Evolutionary conservation across 2,113 vertebrate genomes (phyloP).

Genomic region (Anoura caudifer): DNA sequence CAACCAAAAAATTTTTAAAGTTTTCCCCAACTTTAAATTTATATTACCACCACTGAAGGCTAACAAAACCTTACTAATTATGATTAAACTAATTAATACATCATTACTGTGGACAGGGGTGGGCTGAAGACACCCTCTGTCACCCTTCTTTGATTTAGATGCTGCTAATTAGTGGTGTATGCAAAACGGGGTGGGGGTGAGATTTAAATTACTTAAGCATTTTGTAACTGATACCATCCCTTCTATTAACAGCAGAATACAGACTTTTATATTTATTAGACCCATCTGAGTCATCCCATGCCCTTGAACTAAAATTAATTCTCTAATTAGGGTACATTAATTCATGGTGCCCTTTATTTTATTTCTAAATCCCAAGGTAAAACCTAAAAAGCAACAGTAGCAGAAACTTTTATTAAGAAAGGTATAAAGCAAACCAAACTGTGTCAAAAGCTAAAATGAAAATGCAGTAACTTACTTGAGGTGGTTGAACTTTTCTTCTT

Average conservation of each 20-base stretch:
- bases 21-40: slow-evolving; percentile 21
- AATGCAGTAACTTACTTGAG: slow-evolving; percentile 84
- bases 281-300: background rate
- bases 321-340: slow-evolving; percentile 13
- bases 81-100: slow-evolving; percentile 7
- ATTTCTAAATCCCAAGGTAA: background rate
- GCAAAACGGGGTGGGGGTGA: background rate
- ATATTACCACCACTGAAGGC: background rate
- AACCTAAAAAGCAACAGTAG: background rate
- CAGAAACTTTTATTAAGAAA: slow-evolving; percentile 25
- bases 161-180: background rate
- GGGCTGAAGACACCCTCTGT: background rate
- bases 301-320: slow-evolving; percentile 5
- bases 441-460: slow-evolving; percentile 29
- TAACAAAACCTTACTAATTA: slow-evolving; percentile 15
- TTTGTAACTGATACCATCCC: background rate
- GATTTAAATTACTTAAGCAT: background rate
- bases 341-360: background rate
- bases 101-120: background rate
- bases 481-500: slow-evolving; percentile 87
- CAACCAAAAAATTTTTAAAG: background rate
- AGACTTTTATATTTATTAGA: slow-evolving; percentile 20
- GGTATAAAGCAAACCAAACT: slow-evolving; percentile 53
- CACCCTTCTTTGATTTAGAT: background rate
- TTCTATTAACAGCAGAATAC: background rate